Conservation (phyloP, 2,888 invertebrate genomes). For the Drosophila dives region DNA sequence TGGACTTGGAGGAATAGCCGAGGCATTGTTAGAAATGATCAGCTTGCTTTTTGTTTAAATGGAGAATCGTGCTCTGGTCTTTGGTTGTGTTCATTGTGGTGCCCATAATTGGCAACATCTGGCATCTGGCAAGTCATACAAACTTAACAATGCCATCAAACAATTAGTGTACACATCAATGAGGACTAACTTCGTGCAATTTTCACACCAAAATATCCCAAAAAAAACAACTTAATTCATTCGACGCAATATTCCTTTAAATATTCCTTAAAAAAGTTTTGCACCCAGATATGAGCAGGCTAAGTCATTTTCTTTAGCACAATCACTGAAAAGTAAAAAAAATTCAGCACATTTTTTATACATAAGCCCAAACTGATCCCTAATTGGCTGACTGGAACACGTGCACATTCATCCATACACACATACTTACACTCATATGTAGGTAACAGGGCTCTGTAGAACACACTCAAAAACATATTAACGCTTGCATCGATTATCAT, state of each 20-base stretch:
- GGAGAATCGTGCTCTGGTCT: conserved; percentile 1
- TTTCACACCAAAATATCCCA: conserved; percentile 50
- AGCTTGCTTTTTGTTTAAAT: conserved; percentile 19
- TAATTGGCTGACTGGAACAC: too few species aligned
- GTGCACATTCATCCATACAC: too few species aligned
- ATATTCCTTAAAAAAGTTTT: too few species aligned
- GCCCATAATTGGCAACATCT: conserved; percentile 62
- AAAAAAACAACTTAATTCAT: conserved; percentile 25
- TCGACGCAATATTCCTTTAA: conserved; percentile 17
- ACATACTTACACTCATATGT: too few species aligned
- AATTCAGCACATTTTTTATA: too few species aligned
- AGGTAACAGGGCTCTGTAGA: too few species aligned
- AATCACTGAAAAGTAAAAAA: too few species aligned
- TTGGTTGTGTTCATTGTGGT: conserved; percentile 36
- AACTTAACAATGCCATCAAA: conserved; percentile 29
- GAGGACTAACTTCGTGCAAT: conserved; percentile 32
- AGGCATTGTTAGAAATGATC: conserved; percentile 40
- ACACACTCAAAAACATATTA: too few species aligned
- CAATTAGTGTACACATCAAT: conserved; percentile 43
- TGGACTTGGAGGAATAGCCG: conserved; percentile 6
- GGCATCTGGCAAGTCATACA: conserved; percentile 35
- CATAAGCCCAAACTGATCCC: too few species aligned
- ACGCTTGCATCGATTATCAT: too few species aligned
- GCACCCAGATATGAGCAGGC: too few species aligned
- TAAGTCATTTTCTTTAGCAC: too few species aligned